A percentile compares a stretch with the other conserved stretches of the same genome.
Conservation (phyloP, 2,797 vertebrate genomes). For the Hydrocynus forskahlii region DNA sequence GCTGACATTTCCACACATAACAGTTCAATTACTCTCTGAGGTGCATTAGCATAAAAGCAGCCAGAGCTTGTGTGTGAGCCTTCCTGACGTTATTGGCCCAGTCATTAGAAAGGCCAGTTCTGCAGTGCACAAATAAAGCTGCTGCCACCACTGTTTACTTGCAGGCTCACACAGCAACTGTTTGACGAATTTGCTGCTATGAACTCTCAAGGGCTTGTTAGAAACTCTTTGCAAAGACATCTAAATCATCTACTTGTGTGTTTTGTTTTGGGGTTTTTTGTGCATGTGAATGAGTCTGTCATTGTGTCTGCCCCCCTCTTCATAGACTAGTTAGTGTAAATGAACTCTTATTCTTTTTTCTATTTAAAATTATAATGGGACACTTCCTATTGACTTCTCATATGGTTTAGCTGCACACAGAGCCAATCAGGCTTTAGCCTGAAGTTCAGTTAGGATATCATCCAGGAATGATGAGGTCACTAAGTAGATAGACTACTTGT, state of each 20-base stretch:
- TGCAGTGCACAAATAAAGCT: conserved; percentile 4
- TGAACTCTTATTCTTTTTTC: neutral
- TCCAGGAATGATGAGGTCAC: neutral
- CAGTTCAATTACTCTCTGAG: neutral
- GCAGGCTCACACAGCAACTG: conserved; percentile 6
- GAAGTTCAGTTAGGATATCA: neutral
- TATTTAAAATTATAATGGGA: conserved; percentile 9
- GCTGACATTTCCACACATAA: neutral
- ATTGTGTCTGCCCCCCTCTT: neutral
- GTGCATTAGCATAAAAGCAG: conserved; percentile 18
- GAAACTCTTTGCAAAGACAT: conserved; percentile 19
- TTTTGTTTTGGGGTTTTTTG: conserved; percentile 13
- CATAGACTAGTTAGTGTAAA: neutral
- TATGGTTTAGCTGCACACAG: conserved; percentile 1
- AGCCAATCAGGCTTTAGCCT: conserved; percentile 44
- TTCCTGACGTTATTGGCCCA: neutral
- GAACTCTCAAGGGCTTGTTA: conserved; percentile 28
- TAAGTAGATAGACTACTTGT: neutral
- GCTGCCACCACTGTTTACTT: neutral
- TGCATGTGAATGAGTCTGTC: too few species aligned
- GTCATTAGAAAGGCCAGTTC: conserved; percentile 14
- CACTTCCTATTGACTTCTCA: conserved; percentile 15
- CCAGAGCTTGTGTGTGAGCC: conserved; percentile 12
- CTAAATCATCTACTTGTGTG: conserved; percentile 4
- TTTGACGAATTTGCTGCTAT: conserved; percentile 22